A percentile compares a stretch with the other conserved stretches of the same genome.
These are phyloP conservation scores for Eupleurogrammus muticus DNA, from an alignment of 2,797 vertebrate species.

Conservation along the genomic window DNA sequence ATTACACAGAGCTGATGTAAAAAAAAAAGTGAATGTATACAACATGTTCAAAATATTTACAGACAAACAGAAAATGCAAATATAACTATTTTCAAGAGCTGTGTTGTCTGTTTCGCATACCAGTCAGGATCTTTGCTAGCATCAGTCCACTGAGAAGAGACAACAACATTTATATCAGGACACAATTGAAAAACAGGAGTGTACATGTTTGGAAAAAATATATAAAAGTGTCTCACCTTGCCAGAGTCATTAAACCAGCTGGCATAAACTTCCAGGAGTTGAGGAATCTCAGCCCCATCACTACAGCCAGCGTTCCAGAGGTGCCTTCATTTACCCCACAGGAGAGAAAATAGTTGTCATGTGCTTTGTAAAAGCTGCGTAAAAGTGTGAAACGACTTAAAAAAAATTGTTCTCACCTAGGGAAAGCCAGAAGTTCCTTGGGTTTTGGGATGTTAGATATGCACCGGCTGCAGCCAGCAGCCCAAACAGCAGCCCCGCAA, in stretches of 20 bases:
- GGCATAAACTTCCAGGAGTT: slow-evolving; percentile 93
- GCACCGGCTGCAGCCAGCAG: slow-evolving; percentile 89
- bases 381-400: neutral
- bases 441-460: slow-evolving; percentile 89
- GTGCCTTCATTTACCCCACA: slow-evolving; percentile 78
- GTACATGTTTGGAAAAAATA: neutral
- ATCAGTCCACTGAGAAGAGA: slow-evolving; percentile 88
- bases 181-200: neutral
- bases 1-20: neutral
- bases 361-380: slow-evolving; percentile 3
- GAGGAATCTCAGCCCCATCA: slow-evolving; percentile 94
- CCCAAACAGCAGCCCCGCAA: slow-evolving; percentile 91
- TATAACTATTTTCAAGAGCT: slow-evolving; percentile 59
- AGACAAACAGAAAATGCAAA: neutral
- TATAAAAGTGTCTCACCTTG: slow-evolving; percentile 79
- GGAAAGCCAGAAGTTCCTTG: slow-evolving; percentile 89
- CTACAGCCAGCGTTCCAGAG: slow-evolving; percentile 86
- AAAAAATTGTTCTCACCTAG: slow-evolving; percentile 83
- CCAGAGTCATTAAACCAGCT: slow-evolving; percentile 90
- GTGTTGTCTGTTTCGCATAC: slow-evolving; percentile 76
- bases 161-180: slow-evolving; percentile 25
- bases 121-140: slow-evolving; percentile 84
- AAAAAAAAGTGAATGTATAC: slow-evolving; percentile 1
- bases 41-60: neutral
- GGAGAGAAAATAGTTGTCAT: neutral